These are phyloP conservation scores for Proisotoma minuta DNA, from an alignment of 2,888 invertebrate species.

Conservation along the genomic window DNA sequence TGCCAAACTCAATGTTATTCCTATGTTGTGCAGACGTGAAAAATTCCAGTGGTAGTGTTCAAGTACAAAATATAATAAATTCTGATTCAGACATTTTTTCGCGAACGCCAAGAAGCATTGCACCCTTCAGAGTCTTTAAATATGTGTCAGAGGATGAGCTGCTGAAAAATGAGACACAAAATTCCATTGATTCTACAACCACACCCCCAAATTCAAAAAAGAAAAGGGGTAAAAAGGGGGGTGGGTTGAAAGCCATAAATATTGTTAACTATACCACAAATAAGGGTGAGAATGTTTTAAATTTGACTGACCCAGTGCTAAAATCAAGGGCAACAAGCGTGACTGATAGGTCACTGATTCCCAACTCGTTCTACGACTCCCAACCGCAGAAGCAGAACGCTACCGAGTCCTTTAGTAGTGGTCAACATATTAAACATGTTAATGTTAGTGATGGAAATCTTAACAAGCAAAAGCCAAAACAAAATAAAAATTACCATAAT, in stretches of 20 bases:
- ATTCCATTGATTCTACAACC: not conserved
- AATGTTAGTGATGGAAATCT: conserved; percentile 30
- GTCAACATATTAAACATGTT: conserved; percentile 11
- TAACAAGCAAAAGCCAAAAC: conserved; percentile 22
- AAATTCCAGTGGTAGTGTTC: too few relatives aligned
- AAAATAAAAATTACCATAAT: conserved; percentile 8
- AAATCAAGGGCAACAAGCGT: conserved; percentile 36
- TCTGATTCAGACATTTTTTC: too few relatives aligned
- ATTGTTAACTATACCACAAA: conserved; percentile 4
- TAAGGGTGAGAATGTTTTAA: not conserved
- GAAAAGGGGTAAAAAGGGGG: conserved; percentile 2
- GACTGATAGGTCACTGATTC: conserved; percentile 43
- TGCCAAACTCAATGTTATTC: too few relatives aligned
- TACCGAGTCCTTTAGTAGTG: not conserved
- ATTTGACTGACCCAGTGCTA: not conserved
- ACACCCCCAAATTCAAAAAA: conserved; percentile 11
- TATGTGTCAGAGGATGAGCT: conserved; percentile 37
- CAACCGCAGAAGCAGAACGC: conserved; percentile 2
- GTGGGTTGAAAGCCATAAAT: conserved; percentile 3
- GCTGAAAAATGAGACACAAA: not conserved
- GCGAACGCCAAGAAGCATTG: conserved; percentile 6
- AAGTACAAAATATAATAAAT: too few relatives aligned
- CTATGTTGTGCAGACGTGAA: too few relatives aligned
- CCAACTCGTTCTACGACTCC: conserved; percentile 31
- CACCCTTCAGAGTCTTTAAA: conserved; percentile 40